Evolutionary conservation across 2,797 vertebrate genomes (phyloP).

Genomic region (Pseudochromis fuscus): DNA sequence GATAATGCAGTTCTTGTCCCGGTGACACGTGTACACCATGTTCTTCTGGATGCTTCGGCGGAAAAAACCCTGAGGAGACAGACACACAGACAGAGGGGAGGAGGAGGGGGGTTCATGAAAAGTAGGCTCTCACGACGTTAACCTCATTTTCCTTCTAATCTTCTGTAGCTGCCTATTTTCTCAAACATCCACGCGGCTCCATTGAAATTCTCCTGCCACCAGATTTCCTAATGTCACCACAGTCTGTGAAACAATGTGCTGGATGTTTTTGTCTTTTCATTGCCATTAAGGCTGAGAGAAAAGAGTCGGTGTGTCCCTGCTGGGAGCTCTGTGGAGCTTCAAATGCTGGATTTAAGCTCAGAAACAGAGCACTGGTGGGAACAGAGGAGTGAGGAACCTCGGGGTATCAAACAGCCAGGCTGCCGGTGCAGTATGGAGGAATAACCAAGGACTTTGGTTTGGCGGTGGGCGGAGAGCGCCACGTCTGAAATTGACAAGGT

Average conservation of each 20-base stretch:
- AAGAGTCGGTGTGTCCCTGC: conserved; percentile 35
- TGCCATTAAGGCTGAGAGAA: conserved; percentile 41
- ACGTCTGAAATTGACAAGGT: conserved; percentile 64
- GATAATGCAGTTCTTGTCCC: conserved; percentile 99
- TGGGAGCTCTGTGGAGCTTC: conserved; percentile 58
- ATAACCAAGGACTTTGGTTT: conserved; percentile 42
- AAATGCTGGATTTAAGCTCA: conserved; percentile 59
- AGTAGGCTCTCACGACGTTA: conserved; percentile 27
- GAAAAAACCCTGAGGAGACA: conserved; percentile 91
- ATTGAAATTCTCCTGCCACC: conserved; percentile 36
- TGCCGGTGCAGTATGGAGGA: conserved; percentile 37
- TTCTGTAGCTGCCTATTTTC: conserved; percentile 32
- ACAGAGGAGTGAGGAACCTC: conserved; percentile 42
- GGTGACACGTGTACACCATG: conserved; percentile 98
- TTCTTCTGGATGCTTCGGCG: conserved; percentile 98
- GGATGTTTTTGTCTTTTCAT: conserved; percentile 34
- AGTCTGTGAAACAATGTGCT: conserved; percentile 33
- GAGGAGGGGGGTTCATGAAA: conserved; percentile 23
- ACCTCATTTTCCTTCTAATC: conserved; percentile 47
- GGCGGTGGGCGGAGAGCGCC: conserved; percentile 3
- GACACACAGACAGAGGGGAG: too few species aligned
- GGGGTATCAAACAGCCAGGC: conserved; percentile 51
- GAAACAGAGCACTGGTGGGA: conserved; percentile 41
- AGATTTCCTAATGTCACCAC: conserved; percentile 39
- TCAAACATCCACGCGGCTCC: conserved; percentile 29